Conservation (phyloP, 2,113 vertebrate species). For the Sisor rabdophorus region DNA sequence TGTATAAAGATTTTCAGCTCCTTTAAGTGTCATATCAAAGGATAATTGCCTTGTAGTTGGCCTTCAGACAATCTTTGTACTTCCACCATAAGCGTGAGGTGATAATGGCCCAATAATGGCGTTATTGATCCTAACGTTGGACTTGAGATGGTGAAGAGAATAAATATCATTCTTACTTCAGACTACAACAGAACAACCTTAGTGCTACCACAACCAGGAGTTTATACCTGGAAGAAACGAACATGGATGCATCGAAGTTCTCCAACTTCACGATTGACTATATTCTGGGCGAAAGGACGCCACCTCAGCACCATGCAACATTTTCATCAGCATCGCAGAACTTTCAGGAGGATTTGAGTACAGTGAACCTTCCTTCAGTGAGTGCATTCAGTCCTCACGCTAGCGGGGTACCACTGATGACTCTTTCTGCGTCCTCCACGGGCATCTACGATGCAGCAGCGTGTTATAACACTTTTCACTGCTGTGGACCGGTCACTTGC, state of each 20-base stretch:
- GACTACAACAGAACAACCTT: conserved; percentile 19
- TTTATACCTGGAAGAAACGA: conserved; percentile 10
- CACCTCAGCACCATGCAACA: conserved; percentile 7
- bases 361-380: not conserved
- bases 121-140: conserved; percentile 33
- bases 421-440: conserved; percentile 22
- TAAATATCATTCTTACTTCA: conserved; percentile 35
- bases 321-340: conserved; percentile 7
- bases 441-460: conserved; percentile 18
- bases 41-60: conserved; percentile 28
- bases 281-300: conserved; percentile 59
- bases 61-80: conserved; percentile 16
- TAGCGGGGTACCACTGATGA: conserved; percentile 20
- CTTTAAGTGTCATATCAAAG: conserved; percentile 38
- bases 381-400: conserved; percentile 39
- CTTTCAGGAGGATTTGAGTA: not conserved
- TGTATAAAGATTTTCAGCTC: conserved; percentile 15
- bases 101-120: conserved; percentile 37
- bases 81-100: conserved; percentile 18
- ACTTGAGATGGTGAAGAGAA: conserved; percentile 18
- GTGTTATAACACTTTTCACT: conserved; percentile 23
- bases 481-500: conserved; percentile 32
- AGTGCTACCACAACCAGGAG: not conserved
- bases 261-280: conserved; percentile 67
- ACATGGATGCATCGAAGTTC: conserved; percentile 47